Evolutionary conservation across 1,140 invertebrate species (phyloP).

Genomic region (Eurosta solidaginis): DNA sequence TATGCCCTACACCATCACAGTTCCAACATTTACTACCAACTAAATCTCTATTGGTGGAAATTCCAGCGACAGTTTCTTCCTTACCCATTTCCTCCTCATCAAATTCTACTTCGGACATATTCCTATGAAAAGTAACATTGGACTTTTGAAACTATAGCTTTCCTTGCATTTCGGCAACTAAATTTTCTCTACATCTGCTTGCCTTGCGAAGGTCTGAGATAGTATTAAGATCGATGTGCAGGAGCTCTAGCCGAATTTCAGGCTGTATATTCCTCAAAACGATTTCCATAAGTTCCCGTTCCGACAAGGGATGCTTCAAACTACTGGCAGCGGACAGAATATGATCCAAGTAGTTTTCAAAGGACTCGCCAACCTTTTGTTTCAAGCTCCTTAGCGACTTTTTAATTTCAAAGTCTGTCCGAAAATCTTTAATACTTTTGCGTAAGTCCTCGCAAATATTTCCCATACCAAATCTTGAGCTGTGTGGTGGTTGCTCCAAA

Average conservation of each 20-base stretch:
- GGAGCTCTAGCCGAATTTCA: too few species aligned
- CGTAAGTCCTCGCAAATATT: neutral
- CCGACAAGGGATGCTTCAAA: neutral
- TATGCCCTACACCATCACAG: neutral
- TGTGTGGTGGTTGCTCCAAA: neutral
- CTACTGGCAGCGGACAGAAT: neutral
- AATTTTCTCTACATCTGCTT: constrained; percentile 13
- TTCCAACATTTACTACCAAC: neutral
- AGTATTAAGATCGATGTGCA: too few species aligned
- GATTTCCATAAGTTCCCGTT: neutral
- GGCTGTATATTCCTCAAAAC: neutral
- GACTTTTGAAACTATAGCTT: neutral
- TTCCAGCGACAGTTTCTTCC: neutral
- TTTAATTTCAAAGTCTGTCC: neutral
- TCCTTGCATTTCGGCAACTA: neutral
- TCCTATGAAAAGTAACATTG: neutral
- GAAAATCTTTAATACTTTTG: neutral
- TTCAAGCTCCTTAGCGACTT: neutral
- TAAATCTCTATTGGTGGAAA: neutral
- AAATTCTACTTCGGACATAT: neutral
- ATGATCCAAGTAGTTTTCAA: constrained; percentile 1
- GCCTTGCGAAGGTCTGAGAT: neutral
- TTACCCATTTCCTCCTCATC: neutral
- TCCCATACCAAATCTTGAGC: neutral
- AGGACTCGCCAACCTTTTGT: neutral